These are phyloP conservation scores for Campoplex nolae DNA, from an alignment of 2,888 invertebrate species.

Conservation along the genomic window DNA sequence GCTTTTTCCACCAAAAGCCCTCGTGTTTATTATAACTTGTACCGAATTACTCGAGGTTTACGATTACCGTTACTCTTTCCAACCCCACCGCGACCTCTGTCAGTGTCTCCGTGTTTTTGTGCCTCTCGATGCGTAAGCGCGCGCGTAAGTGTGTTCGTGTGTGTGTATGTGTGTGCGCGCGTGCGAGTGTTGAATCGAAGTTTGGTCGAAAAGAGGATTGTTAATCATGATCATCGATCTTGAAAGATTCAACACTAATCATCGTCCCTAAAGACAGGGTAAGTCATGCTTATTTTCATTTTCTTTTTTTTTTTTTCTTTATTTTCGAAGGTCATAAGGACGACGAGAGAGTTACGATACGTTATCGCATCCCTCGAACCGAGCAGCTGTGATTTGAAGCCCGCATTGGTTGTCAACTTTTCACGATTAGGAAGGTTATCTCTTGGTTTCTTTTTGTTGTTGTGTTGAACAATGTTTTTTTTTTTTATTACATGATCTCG, in stretches of 20 bases:
- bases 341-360: not conserved
- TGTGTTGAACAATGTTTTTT: not conserved
- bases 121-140: not conserved
- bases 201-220: not conserved
- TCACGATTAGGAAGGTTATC: not conserved
- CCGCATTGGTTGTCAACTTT: not conserved
- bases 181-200: not conserved
- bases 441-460: not conserved
- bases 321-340: not conserved
- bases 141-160: not conserved
- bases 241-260: not conserved
- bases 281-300: not conserved
- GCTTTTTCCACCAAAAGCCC: slow-evolving; percentile 31
- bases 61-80: not conserved
- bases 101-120: not conserved
- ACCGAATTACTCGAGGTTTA: not conserved
- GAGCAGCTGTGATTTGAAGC: not conserved
- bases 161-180: not conserved
- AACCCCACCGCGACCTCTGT: too few species aligned
- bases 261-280: not conserved
- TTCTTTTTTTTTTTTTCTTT: not conserved
- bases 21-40: slow-evolving; percentile 26
- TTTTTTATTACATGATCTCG: not conserved
- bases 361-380: not conserved
- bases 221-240: not conserved